Evolutionary conservation across 2,113 vertebrate genomes (phyloP), one percentile per base, ranked within the genome.

Genomic region (Catharus minimus): DNA sequence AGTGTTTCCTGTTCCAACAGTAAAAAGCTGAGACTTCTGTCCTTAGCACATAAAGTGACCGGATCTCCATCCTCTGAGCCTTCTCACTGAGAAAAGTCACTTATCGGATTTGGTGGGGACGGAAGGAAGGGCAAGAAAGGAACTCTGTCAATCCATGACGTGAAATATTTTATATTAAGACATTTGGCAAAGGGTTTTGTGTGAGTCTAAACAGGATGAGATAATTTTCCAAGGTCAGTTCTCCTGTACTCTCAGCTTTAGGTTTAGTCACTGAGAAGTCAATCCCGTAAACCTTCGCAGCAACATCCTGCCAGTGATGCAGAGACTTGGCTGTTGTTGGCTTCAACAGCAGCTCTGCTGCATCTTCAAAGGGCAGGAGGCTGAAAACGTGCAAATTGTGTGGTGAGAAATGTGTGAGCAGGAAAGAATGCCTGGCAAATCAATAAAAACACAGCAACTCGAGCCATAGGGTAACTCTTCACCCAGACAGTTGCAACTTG

Each of bases 41-140:
- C 81, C 55, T 89, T n/a, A 86, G 75, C 82, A 75, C 69, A 10
- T 52, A 41, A 81, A 85, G 71, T 19, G 65, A 39, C 88, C 85
- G 72, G 95, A 89, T 92, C 94, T 52, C 82, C 90, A 89, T 91
- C 94, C 92, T 90, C 86, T 71, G 78, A 64, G 81, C 53, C 22
- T 60, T 82, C 67, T 91, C 64, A 2, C n/a, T 1, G 4, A 44
- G 46, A 82, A 38, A 50, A 44, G 81, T 68, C 84, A 46, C 50
- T 92, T 89, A 72, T 85, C 47, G 47, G 78, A 89, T 89, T 76
- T 83, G 85, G 75, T 75, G 86, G 30, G 94, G 67, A 93, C 46
- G 82, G 95, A 93, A 96, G 93, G 96, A 95, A 95, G 92, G 79
- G 75, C 61, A 69, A 91, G 85, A 94, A 64, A 89, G 92, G 93